These are phyloP conservation scores for Phoxinus dragarum DNA, from an alignment of 2,797 vertebrate species.

Conservation along the genomic window DNA sequence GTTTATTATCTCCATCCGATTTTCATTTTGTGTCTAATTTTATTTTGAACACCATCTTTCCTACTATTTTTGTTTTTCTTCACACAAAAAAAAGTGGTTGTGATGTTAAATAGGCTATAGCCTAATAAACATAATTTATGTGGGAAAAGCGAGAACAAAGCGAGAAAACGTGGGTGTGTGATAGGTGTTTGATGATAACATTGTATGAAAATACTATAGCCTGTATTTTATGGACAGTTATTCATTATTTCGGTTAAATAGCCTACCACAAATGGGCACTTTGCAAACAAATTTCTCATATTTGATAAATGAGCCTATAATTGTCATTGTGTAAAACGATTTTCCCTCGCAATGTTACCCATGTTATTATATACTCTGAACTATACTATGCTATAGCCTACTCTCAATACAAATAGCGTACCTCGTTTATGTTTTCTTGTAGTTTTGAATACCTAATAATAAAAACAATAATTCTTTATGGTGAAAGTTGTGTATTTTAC, in stretches of 20 bases:
- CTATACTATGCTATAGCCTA: too few species aligned
- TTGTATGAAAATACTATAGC: background rate
- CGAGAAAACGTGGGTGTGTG: background rate
- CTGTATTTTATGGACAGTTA: background rate
- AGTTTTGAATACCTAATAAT: background rate
- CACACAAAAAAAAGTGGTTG: background rate
- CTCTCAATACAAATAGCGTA: background rate
- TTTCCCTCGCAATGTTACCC: background rate
- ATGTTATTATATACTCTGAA: background rate
- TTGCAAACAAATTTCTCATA: background rate
- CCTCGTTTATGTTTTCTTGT: background rate
- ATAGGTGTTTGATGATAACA: background rate
- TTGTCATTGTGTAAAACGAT: background rate
- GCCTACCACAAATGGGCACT: background rate
- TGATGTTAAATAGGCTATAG: too few species aligned
- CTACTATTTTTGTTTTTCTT: background rate
- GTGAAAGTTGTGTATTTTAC: background rate
- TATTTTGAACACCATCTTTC: background rate
- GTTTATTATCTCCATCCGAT: background rate
- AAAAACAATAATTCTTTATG: background rate
- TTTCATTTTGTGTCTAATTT: background rate
- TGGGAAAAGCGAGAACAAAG: too few species aligned
- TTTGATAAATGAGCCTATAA: background rate
- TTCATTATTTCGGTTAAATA: background rate
- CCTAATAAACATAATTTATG: background rate